Conservation (phyloP, 2,113 vertebrate genomes). For the Myodes glareolus region DNA sequence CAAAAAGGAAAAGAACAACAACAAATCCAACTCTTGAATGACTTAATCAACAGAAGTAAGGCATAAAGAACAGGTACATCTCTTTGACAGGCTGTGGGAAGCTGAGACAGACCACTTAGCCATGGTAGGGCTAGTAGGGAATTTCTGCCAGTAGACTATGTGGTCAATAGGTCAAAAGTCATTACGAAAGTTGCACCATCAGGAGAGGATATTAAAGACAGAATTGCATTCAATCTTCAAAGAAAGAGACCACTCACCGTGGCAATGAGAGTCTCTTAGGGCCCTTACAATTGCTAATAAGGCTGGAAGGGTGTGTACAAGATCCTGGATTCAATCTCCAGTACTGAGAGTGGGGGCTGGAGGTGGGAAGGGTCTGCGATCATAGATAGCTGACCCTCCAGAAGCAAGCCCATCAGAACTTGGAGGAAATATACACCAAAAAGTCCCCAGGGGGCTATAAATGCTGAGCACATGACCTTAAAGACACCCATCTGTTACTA, state of each 20-base stretch:
- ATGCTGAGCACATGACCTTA: neutral
- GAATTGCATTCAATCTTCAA: neutral
- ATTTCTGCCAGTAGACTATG: neutral
- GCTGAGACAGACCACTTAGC: neutral
- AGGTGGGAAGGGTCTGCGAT: neutral
- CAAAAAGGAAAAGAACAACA: neutral
- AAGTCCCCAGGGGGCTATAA: neutral
- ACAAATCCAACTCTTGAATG: neutral
- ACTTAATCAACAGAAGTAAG: constrained; percentile 12
- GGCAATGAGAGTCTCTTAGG: neutral
- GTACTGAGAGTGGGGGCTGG: neutral
- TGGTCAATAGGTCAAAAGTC: neutral
- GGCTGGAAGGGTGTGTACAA: neutral
- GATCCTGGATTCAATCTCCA: neutral
- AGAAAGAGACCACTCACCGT: neutral
- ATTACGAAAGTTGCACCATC: neutral
- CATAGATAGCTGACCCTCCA: neutral
- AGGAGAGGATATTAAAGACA: neutral
- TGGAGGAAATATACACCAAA: neutral
- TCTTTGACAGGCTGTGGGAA: neutral
- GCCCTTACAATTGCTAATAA: neutral
- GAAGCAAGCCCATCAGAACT: neutral
- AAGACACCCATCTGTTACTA: neutral
- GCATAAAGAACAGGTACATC: neutral
- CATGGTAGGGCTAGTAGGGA: neutral